phyloP scores from a whole-genome alignment of 2,113 vertebrate species.

The Anguilla rostrata region DNA sequence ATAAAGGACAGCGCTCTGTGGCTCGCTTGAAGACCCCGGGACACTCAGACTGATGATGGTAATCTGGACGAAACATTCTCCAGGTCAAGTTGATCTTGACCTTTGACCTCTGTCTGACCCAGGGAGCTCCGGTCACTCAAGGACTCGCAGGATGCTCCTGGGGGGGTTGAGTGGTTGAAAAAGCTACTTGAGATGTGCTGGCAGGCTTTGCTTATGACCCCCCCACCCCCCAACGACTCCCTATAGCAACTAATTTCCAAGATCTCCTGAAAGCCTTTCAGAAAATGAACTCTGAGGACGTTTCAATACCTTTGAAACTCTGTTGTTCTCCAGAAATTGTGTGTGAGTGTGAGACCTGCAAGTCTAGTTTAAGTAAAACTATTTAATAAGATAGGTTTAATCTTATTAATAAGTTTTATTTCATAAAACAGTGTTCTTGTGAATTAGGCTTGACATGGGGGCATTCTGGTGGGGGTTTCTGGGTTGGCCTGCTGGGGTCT shows the following conservation, averaged over 20 bases:
- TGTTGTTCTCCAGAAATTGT: background rate
- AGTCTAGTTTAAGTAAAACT: background rate
- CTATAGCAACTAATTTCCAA: background rate
- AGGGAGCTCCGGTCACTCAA: background rate
- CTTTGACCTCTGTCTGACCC: slow-evolving; percentile 2
- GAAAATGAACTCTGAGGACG: background rate
- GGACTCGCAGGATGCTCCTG: background rate
- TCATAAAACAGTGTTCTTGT: too few species aligned
- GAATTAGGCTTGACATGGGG: too few species aligned
- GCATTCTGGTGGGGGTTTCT: background rate
- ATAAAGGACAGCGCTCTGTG: background rate
- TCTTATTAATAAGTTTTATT: background rate
- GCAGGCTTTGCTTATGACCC: background rate
- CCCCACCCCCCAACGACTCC: background rate
- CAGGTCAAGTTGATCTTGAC: background rate
- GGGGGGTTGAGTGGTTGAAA: background rate
- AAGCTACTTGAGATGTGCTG: background rate
- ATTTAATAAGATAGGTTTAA: too few species aligned
- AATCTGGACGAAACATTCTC: background rate
- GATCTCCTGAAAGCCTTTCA: background rate
- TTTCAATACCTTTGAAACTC: background rate
- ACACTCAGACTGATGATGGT: background rate
- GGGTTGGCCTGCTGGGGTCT: background rate
- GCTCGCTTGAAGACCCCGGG: background rate
- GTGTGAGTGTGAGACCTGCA: background rate